Evolutionary conservation across 2,888 invertebrate species (phyloP).

Genomic region (Acanthosoma haemorrhoidale): DNA sequence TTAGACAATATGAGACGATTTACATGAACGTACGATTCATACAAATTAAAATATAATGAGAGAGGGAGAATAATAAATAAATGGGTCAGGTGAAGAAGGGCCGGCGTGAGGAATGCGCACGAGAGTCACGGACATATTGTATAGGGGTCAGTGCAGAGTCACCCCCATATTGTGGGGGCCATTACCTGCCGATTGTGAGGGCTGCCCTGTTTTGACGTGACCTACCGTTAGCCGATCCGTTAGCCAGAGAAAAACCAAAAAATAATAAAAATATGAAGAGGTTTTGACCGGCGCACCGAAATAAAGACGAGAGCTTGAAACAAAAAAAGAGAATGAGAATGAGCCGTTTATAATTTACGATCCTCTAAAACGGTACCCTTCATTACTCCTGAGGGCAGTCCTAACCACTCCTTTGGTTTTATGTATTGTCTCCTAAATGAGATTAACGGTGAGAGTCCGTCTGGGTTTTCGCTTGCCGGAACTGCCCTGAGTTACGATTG

Average conservation of each 20-base stretch:
- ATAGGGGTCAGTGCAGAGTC: slow-evolving; percentile 13
- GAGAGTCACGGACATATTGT: slow-evolving; percentile 14
- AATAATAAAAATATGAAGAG: slow-evolving; percentile 5
- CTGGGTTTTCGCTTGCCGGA: not conserved
- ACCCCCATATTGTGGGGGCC: not conserved
- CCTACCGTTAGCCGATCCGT: slow-evolving; percentile 13
- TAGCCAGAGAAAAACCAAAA: not conserved
- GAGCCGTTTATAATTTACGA: slow-evolving; percentile 15
- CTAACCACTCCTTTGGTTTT: not conserved
- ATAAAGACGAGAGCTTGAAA: not conserved
- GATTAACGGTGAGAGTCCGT: slow-evolving; percentile 1
- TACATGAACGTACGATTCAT: no score
- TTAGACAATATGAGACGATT: no score
- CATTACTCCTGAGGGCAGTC: not conserved
- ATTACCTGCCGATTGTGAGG: slow-evolving; percentile 6
- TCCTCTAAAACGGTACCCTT: slow-evolving; percentile 11
- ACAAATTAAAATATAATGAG: not conserved
- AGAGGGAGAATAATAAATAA: not conserved
- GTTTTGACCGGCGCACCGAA: not conserved
- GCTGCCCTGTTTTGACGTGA: slow-evolving; percentile 14
- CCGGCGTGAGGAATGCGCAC: not conserved
- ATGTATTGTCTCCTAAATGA: slow-evolving; percentile 15
- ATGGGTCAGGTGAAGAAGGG: not conserved
- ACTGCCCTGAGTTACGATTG: not conserved
- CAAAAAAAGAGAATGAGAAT: not conserved